Evolutionary conservation across 2,113 vertebrate species (phyloP).

Genomic region (Anoura caudifer): DNA sequence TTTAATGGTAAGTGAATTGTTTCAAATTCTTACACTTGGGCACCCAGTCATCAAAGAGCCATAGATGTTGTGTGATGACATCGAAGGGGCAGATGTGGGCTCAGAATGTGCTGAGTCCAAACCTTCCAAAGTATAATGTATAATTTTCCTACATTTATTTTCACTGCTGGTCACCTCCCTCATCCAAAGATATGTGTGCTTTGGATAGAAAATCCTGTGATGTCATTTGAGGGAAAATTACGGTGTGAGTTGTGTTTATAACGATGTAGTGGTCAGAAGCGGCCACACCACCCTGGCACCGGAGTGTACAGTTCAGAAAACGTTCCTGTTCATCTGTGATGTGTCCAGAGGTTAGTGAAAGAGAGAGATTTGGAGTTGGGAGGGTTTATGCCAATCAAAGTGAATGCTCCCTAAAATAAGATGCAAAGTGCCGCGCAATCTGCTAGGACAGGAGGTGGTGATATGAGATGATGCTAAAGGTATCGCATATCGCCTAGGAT

Average conservation of each 20-base stretch:
- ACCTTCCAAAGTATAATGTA: slow-evolving; percentile 39
- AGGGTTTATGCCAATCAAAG: slow-evolving; percentile 1
- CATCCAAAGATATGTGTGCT: slow-evolving; percentile 60
- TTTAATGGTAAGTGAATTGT: slow-evolving; percentile 17
- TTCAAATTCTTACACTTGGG: slow-evolving; percentile 12
- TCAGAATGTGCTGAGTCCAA: slow-evolving; percentile 68
- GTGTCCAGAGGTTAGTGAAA: neutral
- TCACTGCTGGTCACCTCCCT: slow-evolving; percentile 69
- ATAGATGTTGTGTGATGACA: slow-evolving; percentile 19
- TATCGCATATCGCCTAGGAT: too few relatives aligned
- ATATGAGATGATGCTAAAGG: too few relatives aligned
- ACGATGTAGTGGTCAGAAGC: slow-evolving; percentile 69
- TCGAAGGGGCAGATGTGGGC: slow-evolving; percentile 57
- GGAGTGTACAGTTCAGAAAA: slow-evolving; percentile 19
- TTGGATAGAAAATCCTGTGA: slow-evolving; percentile 67
- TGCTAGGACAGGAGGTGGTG: neutral
- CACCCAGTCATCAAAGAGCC: slow-evolving; percentile 35
- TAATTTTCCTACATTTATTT: slow-evolving; percentile 74
- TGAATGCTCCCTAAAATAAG: slow-evolving; percentile 1
- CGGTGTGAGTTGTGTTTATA: slow-evolving; percentile 60
- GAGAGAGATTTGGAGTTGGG: slow-evolving; percentile 5
- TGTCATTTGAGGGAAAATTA: slow-evolving; percentile 74
- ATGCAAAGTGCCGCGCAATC: neutral
- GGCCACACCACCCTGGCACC: slow-evolving; percentile 43
- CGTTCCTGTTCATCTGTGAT: neutral